Base-by-base conservation (phyloP, 2,797 vertebrate genomes). In the Coendou prehensilis region DNA sequence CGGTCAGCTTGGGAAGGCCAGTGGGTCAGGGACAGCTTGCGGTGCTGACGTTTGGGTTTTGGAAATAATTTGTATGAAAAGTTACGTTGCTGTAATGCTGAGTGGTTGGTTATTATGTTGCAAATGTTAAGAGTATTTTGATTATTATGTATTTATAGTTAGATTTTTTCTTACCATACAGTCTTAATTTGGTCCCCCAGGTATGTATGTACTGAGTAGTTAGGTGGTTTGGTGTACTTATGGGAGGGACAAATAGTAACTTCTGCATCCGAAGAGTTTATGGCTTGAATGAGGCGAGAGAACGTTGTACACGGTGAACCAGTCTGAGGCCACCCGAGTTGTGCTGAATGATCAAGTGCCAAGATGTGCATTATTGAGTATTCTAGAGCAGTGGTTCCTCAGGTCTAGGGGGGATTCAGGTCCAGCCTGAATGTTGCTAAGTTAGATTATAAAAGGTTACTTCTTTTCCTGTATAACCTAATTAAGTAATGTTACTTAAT, bases 51-150 rank as follows among this genome's bases (percentile, higher is more conserved):
- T 76, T 90, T 87, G 69, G 59, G 23, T 59, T 71, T 96, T 41
- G 93, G 84, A 81, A 96, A 57, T 63, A 13, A 67, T 71, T 37
- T 80, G 23, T 86, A 18, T 54, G 61, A 45, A 89, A 82, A 47
- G 22, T 56, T 95, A 22, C 9, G 26, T 81, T 47, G n/a, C 14
- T 28, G 28, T 81, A 28, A 45, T 84, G 18, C 22, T 69, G 52
- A 67, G 45, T 78, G 47, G 18, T 56, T 82, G 56, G 54, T 87
- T 5, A 11, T 52, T 52, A 4, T 63, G 54, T 59, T 79, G 33
- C 50, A 41, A 64, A 20, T 82, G 63, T 52, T 79, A 59, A 91
- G 71, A 23, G n/a, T 37, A 30, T 61, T 85, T 90, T 69, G 52
- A 41, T 11, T 50, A 13, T 93, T 85, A 11, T 33, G 87, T 84